Evolutionary conservation across 2,888 invertebrate species (phyloP), one percentile per base, ranked within the genome.

Genomic region (Bellardia bayeri): DNA sequence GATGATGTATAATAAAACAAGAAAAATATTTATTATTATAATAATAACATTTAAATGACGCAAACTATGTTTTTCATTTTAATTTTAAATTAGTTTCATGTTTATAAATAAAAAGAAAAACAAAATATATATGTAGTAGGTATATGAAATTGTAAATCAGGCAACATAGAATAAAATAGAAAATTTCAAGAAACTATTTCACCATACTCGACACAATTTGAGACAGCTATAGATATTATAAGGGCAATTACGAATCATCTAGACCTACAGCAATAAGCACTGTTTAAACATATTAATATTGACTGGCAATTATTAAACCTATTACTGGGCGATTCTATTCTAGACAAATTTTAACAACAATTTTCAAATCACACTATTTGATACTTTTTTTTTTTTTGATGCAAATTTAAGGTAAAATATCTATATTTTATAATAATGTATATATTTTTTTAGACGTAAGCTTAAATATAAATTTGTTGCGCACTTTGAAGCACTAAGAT

Each of bases 11-110:
- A 45, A 69, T 33, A 69, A 8, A 3, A 23, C 45, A 37, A 23
- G 13, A 45, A 40, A 16, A 40, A 23, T 45, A 45, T 13, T 45
- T 13, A 45, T 45, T 13, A 16, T 54, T 16, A 42, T 30, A 30
- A 8, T 13, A 33, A 63, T 61, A 63, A 2, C 51, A 61, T 11
- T 42, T 16, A n/a, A 37, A 13, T 75, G 82, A 82, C 82, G 82
- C 69, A 75, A 82, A 82, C 54, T 51, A 63, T 75, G 58, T 82
- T 82, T 61, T 76, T 63, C 16, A 40, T 49, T 61, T 42, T 23
- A 4, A 40, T 45, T 45, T 1, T 3, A 56, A 78, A 33, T 61
- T n/a, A 61, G 13, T 61, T 61, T 33, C 6, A 0, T 61, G 37
- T 61, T 61, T 61, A 61, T 14, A 14, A 33, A 61, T 61, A 30